Evolutionary conservation across 2,888 invertebrate species (phyloP).

Genomic region (Himalopsyche japonica): DNA sequence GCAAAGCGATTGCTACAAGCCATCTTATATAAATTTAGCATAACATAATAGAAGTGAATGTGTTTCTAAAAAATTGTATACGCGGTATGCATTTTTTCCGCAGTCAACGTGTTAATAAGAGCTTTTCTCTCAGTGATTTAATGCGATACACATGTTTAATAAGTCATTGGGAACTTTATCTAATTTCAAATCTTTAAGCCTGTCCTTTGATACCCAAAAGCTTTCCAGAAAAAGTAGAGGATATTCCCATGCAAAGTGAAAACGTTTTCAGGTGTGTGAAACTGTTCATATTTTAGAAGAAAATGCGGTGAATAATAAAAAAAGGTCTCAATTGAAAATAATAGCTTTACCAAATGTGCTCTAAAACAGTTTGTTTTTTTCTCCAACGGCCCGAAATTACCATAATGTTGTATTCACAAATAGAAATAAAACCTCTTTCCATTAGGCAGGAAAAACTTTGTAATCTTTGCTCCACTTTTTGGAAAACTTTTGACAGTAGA

Average conservation of each 20-base stretch:
- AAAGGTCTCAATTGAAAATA: background rate
- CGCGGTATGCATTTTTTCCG: too few relatives aligned
- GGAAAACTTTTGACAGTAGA: constrained; percentile 29
- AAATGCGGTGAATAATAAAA: background rate
- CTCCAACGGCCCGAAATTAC: background rate
- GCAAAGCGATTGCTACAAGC: too few relatives aligned
- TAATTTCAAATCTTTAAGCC: background rate
- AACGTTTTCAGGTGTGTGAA: background rate
- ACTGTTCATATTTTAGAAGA: background rate
- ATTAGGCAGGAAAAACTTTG: constrained; percentile 33
- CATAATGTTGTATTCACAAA: constrained; percentile 12
- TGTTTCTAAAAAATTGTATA: too few relatives aligned
- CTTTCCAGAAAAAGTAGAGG: background rate
- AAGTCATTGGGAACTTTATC: background rate
- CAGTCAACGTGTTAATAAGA: too few relatives aligned
- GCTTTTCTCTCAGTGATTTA: too few relatives aligned
- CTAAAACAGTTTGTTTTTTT: background rate
- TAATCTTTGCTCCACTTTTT: constrained; percentile 38
- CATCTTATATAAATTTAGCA: too few relatives aligned
- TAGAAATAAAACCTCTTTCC: constrained; percentile 33
- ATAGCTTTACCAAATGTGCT: background rate
- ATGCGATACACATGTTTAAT: too few relatives aligned
- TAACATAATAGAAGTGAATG: too few relatives aligned
- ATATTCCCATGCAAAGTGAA: background rate
- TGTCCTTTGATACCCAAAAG: background rate